Percentiles rank a stretch among this genome's conserved stretches.
Evolutionary conservation across 2,888 invertebrate genomes (phyloP).

Genomic region (Cylindroiulus punctatus): DNA sequence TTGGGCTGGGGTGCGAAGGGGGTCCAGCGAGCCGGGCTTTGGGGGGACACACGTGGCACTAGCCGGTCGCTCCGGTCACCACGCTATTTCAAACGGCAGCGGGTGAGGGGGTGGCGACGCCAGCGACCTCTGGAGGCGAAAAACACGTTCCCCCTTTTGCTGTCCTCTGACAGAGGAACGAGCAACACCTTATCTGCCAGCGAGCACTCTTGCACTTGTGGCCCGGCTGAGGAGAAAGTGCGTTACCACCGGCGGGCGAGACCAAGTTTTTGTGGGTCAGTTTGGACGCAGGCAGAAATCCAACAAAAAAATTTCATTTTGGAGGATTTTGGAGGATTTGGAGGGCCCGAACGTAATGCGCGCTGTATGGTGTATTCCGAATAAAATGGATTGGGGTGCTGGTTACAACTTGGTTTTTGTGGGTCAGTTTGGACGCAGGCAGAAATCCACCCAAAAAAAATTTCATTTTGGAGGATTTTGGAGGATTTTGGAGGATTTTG

Average conservation of each 20-base stretch:
- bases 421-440: too few species aligned
- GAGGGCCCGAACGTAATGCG: too few species aligned
- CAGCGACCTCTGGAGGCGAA: conserved; percentile 11
- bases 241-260: conserved; percentile 38
- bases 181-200: neutral
- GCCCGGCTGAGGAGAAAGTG: conserved; percentile 29
- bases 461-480: too few species aligned
- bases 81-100: conserved; percentile 36
- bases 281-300: neutral
- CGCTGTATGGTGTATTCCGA: too few species aligned
- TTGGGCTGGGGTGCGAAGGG: too few species aligned
- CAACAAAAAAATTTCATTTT: too few species aligned
- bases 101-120: conserved; percentile 23
- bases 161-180: neutral
- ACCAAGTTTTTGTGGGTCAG: conserved; percentile 37
- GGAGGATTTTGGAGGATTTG: too few species aligned
- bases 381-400: too few species aligned
- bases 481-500: too few species aligned
- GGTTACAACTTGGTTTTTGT: too few species aligned
- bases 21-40: neutral
- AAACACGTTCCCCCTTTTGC: neutral
- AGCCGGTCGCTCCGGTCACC: neutral
- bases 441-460: too few species aligned
- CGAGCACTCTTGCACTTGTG: conserved; percentile 42
- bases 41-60: conserved; percentile 15